Evolutionary conservation across 2,113 vertebrate genomes (phyloP).

Genomic region (Nansenia antarctica): DNA sequence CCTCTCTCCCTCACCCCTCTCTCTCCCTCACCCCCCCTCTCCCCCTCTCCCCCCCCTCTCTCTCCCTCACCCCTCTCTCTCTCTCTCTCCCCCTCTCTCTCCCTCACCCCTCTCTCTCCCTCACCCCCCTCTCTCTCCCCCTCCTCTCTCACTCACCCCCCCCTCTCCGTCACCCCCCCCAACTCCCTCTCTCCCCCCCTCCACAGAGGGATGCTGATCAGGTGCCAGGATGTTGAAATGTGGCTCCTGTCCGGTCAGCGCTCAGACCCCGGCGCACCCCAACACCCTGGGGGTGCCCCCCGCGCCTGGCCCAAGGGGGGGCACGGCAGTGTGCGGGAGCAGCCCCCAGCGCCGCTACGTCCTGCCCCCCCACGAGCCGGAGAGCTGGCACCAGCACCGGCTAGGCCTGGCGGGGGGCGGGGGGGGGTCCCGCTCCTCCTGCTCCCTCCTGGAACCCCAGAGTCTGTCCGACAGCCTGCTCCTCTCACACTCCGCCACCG

Average conservation of each 20-base stretch:
- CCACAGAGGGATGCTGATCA: slow-evolving; percentile 85
- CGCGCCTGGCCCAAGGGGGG: slow-evolving; percentile 55
- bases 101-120: too few relatives aligned
- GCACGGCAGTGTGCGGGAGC: slow-evolving; percentile 42
- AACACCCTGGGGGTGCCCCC: slow-evolving; percentile 53
- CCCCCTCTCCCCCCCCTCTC: background rate
- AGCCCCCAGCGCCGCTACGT: slow-evolving; percentile 63
- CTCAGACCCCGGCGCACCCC: slow-evolving; percentile 77
- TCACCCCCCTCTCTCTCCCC: too few relatives aligned
- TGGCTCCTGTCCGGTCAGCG: slow-evolving; percentile 77
- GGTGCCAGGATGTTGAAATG: slow-evolving; percentile 84
- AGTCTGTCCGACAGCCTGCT: slow-evolving; percentile 69
- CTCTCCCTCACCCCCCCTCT: too few relatives aligned
- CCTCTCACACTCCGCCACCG: slow-evolving; percentile 67
- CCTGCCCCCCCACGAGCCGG: slow-evolving; percentile 76
- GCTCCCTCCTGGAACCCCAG: slow-evolving; percentile 77
- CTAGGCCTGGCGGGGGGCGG: slow-evolving; percentile 68
- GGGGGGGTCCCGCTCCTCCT: slow-evolving; percentile 74
- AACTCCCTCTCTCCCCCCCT: slow-evolving; percentile 1
- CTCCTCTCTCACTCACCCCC: background rate
- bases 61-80: background rate
- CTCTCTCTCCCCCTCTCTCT: background rate
- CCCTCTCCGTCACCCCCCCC: slow-evolving; percentile 1
- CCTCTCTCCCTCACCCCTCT: too few relatives aligned
- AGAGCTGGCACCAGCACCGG: slow-evolving; percentile 84